Conservation (phyloP, 37 sponge, comb jelly and placozoan species). For the Amphimedon queenslandica region DNA sequence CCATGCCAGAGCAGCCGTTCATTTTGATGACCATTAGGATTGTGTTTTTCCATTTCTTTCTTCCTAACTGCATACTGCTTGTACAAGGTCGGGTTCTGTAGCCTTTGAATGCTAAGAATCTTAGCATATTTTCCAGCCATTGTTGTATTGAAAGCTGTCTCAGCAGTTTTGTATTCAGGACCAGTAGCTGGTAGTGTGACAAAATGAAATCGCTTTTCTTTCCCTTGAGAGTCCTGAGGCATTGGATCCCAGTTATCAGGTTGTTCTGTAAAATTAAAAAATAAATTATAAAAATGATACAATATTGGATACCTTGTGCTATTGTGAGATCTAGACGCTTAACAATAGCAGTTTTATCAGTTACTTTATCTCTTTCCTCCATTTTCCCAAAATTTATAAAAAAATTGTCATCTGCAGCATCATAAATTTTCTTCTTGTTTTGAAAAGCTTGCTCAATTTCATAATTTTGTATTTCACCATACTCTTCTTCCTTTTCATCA, state of each 20-base stretch:
- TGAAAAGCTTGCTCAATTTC: slow-evolving; percentile 39
- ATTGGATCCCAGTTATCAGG: slow-evolving; percentile 25
- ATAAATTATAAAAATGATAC: background rate
- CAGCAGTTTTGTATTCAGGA: no score
- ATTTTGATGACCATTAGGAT: no score
- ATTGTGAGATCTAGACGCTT: slow-evolving; percentile 25
- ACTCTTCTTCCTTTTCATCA: slow-evolving; percentile 18
- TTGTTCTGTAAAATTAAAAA: background rate
- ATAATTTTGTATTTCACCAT: slow-evolving; percentile 18
- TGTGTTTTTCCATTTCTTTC: no score
- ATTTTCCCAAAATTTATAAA: slow-evolving; percentile 24
- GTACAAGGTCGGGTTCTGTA: no score
- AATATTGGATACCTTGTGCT: background rate
- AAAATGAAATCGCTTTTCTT: no score
- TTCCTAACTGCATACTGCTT: no score
- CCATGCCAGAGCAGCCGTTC: no score
- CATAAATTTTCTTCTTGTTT: background rate
- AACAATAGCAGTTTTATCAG: background rate
- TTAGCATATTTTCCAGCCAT: no score
- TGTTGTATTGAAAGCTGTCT: no score
- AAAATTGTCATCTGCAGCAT: background rate
- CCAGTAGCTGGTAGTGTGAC: no score
- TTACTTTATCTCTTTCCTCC: slow-evolving; percentile 8
- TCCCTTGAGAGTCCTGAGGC: slow-evolving; percentile 22
- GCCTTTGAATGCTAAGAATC: no score